Percentiles rank a stretch among this genome's conserved stretches.
Evolutionary conservation across 2,113 vertebrate species (phyloP).

Genomic region (Alces alces): DNA sequence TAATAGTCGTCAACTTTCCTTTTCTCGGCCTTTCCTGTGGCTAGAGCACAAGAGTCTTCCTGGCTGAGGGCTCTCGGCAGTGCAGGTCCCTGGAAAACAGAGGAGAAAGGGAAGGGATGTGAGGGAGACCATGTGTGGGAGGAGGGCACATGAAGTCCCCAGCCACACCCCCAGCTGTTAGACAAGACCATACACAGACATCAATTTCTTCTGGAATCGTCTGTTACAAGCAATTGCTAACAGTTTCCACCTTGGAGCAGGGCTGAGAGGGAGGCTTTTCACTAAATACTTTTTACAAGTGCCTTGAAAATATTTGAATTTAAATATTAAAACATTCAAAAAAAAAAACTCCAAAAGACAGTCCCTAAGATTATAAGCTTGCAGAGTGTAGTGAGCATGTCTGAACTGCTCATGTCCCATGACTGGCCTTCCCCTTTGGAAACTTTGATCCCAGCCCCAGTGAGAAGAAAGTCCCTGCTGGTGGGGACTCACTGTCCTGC

Average conservation of each 20-base stretch:
- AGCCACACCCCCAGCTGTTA: background rate
- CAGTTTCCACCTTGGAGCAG: background rate
- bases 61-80: background rate
- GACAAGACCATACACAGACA: background rate
- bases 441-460: background rate
- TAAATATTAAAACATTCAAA: background rate
- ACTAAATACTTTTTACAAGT: background rate
- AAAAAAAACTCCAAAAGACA: background rate
- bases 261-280: background rate
- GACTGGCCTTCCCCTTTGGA: background rate
- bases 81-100: background rate
- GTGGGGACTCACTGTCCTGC: fast-evolving
- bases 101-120: background rate
- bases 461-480: background rate
- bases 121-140: fast-evolving
- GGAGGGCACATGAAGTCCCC: background rate
- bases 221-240: background rate
- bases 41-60: background rate
- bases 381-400: background rate
- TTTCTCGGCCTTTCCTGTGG: background rate
- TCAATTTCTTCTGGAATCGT: background rate
- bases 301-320: background rate
- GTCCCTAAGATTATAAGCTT: background rate
- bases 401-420: background rate
- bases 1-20: background rate